phyloP scores from a whole-genome alignment of 2,113 vertebrate genomes.

The Paraplagusia blochii region DNA sequence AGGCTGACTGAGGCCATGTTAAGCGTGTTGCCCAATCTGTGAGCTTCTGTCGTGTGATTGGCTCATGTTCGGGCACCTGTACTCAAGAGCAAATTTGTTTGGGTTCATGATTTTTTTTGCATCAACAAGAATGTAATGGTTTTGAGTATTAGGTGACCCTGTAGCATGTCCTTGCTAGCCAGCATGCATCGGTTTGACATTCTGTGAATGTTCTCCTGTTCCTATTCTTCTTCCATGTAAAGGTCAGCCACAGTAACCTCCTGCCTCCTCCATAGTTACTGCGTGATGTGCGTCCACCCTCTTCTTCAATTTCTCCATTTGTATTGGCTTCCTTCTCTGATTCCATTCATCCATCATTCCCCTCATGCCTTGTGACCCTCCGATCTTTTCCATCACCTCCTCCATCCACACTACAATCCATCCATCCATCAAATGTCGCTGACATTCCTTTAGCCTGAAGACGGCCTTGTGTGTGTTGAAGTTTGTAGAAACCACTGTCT shows the following conservation, averaged over 20 bases:
- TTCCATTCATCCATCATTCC: constrained; percentile 44
- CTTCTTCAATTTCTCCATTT: constrained; percentile 42
- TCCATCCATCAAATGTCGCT: constrained; percentile 32
- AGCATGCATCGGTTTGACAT: constrained; percentile 64
- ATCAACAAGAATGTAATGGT: background rate
- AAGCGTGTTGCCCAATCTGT: background rate
- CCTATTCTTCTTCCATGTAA: constrained; percentile 50
- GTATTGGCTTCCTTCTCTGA: constrained; percentile 47
- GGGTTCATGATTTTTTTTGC: background rate
- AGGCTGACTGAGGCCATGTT: no score
- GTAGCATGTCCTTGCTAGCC: constrained; percentile 42
- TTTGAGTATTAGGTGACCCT: constrained; percentile 19
- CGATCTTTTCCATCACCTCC: constrained; percentile 20
- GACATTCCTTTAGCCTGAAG: constrained; percentile 25
- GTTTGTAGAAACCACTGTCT: constrained; percentile 38
- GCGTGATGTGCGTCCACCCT: constrained; percentile 52
- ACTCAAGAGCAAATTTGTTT: background rate
- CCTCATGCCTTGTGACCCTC: constrained; percentile 42
- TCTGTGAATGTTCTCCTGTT: constrained; percentile 59
- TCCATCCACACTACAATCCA: constrained; percentile 23
- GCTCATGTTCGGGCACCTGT: constrained; percentile 16
- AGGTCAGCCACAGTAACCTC: constrained; percentile 74
- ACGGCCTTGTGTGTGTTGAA: constrained; percentile 36
- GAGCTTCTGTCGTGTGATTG: constrained; percentile 7
- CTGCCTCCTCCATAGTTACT: constrained; percentile 51